Evolutionary conservation across 2,888 invertebrate genomes (phyloP).

Genomic region (Nycteola revayana): DNA sequence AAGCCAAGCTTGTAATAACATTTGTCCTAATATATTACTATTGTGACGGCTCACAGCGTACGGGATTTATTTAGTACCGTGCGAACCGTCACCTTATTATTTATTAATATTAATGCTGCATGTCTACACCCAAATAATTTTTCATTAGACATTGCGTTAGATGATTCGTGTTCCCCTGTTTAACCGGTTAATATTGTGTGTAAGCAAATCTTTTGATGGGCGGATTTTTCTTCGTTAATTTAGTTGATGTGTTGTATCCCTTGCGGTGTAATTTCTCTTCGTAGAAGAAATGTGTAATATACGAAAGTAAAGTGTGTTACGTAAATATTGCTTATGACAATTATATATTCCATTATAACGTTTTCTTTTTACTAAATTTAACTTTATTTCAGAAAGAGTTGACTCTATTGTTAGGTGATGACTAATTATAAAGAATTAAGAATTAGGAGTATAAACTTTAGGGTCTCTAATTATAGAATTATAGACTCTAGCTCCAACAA

Average conservation of each 20-base stretch:
- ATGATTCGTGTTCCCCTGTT: conserved; percentile 41
- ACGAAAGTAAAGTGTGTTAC: conserved; percentile 13
- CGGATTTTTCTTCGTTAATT: conserved; percentile 43
- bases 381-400: too few species aligned
- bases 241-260: conserved; percentile 32
- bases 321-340: too few species aligned
- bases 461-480: too few species aligned
- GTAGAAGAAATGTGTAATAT: conserved; percentile 20
- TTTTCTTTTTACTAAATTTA: too few species aligned
- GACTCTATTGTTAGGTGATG: too few species aligned
- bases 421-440: too few species aligned
- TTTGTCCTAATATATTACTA: conserved; percentile 79
- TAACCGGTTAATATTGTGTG: conserved; percentile 52
- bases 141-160: conserved; percentile 58
- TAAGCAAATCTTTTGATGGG: conserved; percentile 57
- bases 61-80: conserved; percentile 71
- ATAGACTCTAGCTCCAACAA: too few species aligned
- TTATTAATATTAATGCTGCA: conserved; percentile 72
- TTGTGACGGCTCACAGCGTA: conserved; percentile 70
- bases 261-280: conserved; percentile 23
- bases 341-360: too few species aligned
- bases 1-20: conserved; percentile 77
- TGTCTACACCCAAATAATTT: conserved; percentile 68
- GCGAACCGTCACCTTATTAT: conserved; percentile 71
- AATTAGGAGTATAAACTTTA: too few species aligned